phyloP scores from a whole-genome alignment of 2,113 vertebrate species.

The Oceanites oceanicus region DNA sequence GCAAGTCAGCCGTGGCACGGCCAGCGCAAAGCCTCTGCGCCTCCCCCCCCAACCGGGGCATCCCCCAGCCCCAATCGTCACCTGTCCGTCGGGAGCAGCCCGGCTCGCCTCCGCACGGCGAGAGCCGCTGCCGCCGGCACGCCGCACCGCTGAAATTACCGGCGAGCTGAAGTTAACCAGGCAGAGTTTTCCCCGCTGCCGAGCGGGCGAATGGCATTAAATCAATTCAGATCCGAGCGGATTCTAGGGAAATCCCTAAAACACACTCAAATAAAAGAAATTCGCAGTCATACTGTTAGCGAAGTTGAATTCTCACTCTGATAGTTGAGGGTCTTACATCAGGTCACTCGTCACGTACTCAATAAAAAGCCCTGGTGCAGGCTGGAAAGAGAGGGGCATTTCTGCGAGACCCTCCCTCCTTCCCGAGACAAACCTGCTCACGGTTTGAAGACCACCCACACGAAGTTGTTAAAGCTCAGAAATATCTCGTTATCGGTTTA shows the following conservation, averaged over 20 bases:
- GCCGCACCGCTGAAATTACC: background rate
- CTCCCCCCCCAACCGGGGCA: background rate
- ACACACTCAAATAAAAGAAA: conserved; percentile 40
- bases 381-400: conserved; percentile 10
- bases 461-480: conserved; percentile 31
- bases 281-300: conserved; percentile 17
- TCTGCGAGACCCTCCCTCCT: background rate
- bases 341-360: conserved; percentile 1
- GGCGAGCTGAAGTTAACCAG: conserved; percentile 14
- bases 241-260: conserved; percentile 48
- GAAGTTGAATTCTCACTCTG: conserved; percentile 28
- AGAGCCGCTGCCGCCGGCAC: background rate
- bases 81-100: background rate
- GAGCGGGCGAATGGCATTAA: conserved; percentile 16
- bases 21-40: background rate
- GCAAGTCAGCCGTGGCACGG: background rate
- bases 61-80: background rate
- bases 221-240: conserved; percentile 51
- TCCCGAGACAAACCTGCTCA: background rate
- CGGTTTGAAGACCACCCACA: conserved; percentile 1
- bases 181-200: conserved; percentile 21
- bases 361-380: conserved; percentile 13
- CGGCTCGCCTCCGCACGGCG: background rate
- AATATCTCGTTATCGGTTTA: background rate
- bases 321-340: conserved; percentile 17